phyloP scores from a whole-genome alignment of 2,797 vertebrate species.

The Schizopygopsis pylzovi region DNA sequence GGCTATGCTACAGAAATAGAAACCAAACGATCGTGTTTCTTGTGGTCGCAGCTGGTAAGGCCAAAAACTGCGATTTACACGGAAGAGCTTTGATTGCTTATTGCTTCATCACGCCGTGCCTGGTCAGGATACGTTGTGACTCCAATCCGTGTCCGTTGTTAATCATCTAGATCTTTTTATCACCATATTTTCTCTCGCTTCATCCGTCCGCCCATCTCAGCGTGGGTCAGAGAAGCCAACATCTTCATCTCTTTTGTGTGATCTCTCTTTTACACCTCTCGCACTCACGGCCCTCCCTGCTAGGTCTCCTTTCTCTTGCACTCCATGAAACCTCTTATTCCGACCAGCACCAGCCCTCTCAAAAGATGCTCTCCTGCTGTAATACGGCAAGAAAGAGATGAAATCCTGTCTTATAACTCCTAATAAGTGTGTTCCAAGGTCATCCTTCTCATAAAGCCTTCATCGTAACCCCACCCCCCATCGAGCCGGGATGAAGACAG shows the following conservation, averaged over 20 bases:
- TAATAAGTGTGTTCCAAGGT: conserved; percentile 68
- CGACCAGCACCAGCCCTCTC: conserved; percentile 45
- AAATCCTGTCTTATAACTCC: conserved; percentile 59
- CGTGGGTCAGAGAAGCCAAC: conserved; percentile 35
- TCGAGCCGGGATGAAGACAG: conserved; percentile 56
- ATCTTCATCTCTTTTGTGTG: conserved; percentile 54
- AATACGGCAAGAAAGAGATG: conserved; percentile 43
- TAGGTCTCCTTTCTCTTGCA: conserved; percentile 42
- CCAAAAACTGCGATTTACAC: conserved; percentile 8
- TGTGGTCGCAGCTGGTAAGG: neutral
- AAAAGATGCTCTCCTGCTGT: conserved; percentile 52
- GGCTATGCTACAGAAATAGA: conserved; percentile 35
- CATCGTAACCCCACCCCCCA: conserved; percentile 55
- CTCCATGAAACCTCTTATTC: conserved; percentile 54
- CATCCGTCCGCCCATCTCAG: conserved; percentile 47
- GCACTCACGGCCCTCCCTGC: conserved; percentile 12
- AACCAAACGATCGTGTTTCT: conserved; percentile 6
- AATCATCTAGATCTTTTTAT: conserved; percentile 12
- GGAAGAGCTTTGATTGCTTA: conserved; percentile 7
- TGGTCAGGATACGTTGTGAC: neutral
- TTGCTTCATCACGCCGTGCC: neutral
- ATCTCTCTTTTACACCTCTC: conserved; percentile 46
- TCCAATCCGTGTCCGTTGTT: conserved; percentile 12
- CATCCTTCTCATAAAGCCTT: conserved; percentile 61
- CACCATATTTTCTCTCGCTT: conserved; percentile 21